These are phyloP conservation scores for Anas acuta DNA, from an alignment of 2,797 vertebrate genomes.

Conservation along the genomic window DNA sequence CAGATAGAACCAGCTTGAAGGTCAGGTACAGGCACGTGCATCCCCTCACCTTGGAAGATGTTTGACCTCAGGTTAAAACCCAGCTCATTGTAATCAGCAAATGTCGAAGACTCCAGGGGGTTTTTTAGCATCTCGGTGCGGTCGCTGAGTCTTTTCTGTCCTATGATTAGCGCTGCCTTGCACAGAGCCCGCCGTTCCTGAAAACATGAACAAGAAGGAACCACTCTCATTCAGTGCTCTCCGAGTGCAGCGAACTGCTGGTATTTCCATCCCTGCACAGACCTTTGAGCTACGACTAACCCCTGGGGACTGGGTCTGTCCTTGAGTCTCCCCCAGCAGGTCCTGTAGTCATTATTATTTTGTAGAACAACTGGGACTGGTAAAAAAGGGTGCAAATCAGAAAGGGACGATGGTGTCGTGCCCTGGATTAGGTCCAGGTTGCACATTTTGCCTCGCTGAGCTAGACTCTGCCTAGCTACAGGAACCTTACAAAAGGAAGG, in stretches of 20 bases:
- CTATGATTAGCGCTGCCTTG: background rate
- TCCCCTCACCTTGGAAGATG: constrained; percentile 77
- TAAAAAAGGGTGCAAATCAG: background rate
- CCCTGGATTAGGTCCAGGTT: background rate
- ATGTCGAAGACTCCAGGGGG: background rate
- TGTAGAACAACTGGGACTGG: background rate
- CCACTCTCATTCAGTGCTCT: background rate
- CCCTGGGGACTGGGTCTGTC: background rate
- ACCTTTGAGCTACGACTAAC: background rate
- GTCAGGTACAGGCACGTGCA: background rate
- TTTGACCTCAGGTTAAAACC: constrained; percentile 75
- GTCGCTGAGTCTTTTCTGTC: constrained; percentile 20
- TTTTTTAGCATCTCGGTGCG: background rate
- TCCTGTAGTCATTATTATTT: background rate
- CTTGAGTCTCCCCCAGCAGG: background rate
- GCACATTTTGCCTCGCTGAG: background rate
- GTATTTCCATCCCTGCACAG: background rate
- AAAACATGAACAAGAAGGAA: background rate
- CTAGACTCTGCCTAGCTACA: background rate
- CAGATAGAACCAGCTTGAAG: background rate
- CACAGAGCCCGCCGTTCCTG: constrained; percentile 59
- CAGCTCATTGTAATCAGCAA: constrained; percentile 71
- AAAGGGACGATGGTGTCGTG: background rate
- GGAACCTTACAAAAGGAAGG: background rate
- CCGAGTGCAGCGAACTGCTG: background rate